Evolutionary conservation across 2,113 vertebrate genomes (phyloP), one percentile per base, ranked within the genome.

Genomic region (Oreamnos americanus): DNA sequence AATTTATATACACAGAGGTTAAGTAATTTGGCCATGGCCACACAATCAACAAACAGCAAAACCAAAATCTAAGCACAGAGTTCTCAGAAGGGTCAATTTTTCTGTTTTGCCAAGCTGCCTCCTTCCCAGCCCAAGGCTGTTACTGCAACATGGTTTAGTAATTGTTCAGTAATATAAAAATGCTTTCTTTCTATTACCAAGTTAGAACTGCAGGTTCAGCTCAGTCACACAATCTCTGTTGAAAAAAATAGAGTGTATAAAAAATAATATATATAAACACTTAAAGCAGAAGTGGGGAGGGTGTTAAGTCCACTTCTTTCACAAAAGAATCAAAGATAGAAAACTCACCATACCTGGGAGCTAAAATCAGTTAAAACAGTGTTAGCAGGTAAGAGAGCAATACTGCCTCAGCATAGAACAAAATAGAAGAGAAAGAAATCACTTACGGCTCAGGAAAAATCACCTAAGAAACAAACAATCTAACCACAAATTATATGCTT

Each of bases 111-210:
- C 55, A 94, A 83, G 33, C 53, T 95, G 28, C 49, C 43, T 90
- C 53, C 36, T 86, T 83, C 78, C 7, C 47, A 36, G 17, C 49
- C 71, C 71, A 94, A 9, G 82, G 71, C 47, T 96, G 11, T 64
- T 87, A 76, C 28, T 82, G 26, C 76, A 92, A 94, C 58, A 82
- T 2, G 33, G n/a, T 23, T 92, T 57, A 43, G n/a, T 55, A 88
- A 95, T 82, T 90, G 71, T 53, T 95, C 25, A 87, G 60, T 53
- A 94, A 57, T 55, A 84, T 49, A 92, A 97, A 91, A 95, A 97
- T 71, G 16, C 15, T 91, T 97, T 74, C 36, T 89, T 89, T 79
- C 62, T 90, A 51, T 92, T 90, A 94, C 71, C 25, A 97, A 87
- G 76, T 94, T 90, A 94, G 21, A 96, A 71, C 47, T 62, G 8